These are phyloP conservation scores for Bufotes viridis DNA, from an alignment of 2,797 vertebrate genomes.

Conservation along the genomic window DNA sequence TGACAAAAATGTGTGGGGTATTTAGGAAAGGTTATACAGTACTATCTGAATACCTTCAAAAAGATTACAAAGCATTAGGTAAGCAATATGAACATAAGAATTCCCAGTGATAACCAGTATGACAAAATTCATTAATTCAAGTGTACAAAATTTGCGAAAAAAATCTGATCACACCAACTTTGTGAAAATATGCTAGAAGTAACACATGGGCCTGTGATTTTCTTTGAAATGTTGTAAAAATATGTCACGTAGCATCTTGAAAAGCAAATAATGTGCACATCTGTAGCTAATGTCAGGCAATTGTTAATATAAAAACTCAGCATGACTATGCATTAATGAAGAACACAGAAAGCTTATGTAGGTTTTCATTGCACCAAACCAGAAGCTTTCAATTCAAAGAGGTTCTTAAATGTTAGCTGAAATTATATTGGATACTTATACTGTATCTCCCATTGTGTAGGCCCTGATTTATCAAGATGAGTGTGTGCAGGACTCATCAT, in stretches of 20 bases:
- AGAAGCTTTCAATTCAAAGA: background rate
- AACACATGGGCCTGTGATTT: slow-evolving; percentile 26
- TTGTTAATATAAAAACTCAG: slow-evolving; percentile 13
- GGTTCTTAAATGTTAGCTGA: background rate
- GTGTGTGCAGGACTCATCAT: no score
- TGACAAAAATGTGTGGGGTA: no score
- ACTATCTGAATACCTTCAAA: no score
- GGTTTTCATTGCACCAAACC: background rate
- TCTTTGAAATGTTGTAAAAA: slow-evolving; percentile 33
- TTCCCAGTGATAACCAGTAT: background rate
- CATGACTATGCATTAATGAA: slow-evolving; percentile 6
- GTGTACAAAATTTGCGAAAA: background rate
- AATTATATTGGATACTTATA: background rate
- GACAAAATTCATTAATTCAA: background rate
- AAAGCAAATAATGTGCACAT: slow-evolving; percentile 2
- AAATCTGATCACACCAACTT: slow-evolving; percentile 7
- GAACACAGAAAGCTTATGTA: background rate
- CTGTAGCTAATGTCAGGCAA: background rate
- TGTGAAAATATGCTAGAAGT: slow-evolving; percentile 5
- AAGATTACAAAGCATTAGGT: background rate
- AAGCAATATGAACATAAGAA: background rate
- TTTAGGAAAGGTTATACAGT: no score
- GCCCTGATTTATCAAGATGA: no score
- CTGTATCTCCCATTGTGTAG: no score
- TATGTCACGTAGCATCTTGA: background rate